These are phyloP conservation scores for Tipula lateralis DNA, from an alignment of 2,888 invertebrate genomes.

Conservation along the genomic window DNA sequence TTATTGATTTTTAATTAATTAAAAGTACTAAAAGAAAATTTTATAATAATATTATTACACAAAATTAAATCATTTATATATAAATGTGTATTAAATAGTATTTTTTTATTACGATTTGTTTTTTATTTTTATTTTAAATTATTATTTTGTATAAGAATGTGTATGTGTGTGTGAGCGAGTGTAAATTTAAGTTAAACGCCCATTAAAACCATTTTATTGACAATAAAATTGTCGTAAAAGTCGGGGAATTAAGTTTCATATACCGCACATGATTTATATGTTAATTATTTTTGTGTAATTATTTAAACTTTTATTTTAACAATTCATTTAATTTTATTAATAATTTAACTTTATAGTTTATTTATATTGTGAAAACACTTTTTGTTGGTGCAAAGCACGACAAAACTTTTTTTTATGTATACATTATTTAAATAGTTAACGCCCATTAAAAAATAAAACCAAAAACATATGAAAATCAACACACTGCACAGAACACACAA, in stretches of 20 bases:
- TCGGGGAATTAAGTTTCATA: background rate
- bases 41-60: background rate
- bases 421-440: background rate
- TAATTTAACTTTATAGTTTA: no score
- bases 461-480: conserved; percentile 20
- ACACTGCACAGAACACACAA: background rate
- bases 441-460: background rate
- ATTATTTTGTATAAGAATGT: background rate
- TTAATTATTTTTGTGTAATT: background rate
- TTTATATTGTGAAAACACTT: background rate
- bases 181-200: background rate
- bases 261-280: background rate
- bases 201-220: conserved; percentile 11
- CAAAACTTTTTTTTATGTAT: background rate
- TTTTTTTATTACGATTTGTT: background rate
- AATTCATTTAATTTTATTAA: background rate
- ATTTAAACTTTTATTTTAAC: background rate
- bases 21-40: background rate
- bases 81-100: background rate
- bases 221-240: background rate
- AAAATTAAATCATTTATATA: conserved; percentile 1
- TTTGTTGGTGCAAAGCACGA: background rate
- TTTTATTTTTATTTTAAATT: background rate
- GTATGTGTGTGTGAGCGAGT: background rate
- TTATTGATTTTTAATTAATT: conserved; percentile 11